Base-by-base conservation (phyloP, 2,113 vertebrate genomes). In the Anoplopoma fimbria region DNA sequence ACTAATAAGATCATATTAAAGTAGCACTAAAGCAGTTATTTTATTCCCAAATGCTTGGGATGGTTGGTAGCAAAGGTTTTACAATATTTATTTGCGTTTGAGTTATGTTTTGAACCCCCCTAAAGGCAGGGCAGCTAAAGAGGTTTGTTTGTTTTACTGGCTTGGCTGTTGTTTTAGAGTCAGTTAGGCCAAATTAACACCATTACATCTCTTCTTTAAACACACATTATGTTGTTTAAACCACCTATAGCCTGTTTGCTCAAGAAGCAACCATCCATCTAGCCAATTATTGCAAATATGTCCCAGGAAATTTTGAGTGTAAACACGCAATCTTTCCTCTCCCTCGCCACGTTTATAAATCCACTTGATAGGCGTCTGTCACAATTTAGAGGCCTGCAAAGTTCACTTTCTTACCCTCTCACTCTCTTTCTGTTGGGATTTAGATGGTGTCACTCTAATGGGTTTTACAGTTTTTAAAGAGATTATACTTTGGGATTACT, bases 401-500 rank as follows among this genome's bases (percentile, higher is more conserved):
- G 78, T 86, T 84, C 42, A 77, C 79, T 68, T 80, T 81, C 86
- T 34, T 27, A 6, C 77, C 53, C 82, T 27, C 77, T 67, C 55
- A 2, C 64, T 64, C 64, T n/a, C 62, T 21, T 70, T 84, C 73
- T 89, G 60, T 75, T 81, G 80, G 90, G 94, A 93, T 94, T 94
- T 93, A 88, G 87, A 85, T 87, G 92, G 92, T 95, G 93, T 95
- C 93, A 93, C 88, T 90, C 87, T 95, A 94, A 95, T 95, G 93
- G 91, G 91, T 94, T 93, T 95, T 95, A 93, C 94, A 94, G 89
- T 95, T 94, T 94, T 93, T 91, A 91, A 93, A 90, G 89, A 95
- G 94, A 94, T 95, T 95, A 94, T 94, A 90, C 92, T 91, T 89
- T 82, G 82, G 94, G 93, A 95, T 95, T 95, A 95, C 92, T 93